These are phyloP conservation scores for Apocheima hispidaria DNA, from an alignment of 2,888 invertebrate genomes.

Conservation along the genomic window DNA sequence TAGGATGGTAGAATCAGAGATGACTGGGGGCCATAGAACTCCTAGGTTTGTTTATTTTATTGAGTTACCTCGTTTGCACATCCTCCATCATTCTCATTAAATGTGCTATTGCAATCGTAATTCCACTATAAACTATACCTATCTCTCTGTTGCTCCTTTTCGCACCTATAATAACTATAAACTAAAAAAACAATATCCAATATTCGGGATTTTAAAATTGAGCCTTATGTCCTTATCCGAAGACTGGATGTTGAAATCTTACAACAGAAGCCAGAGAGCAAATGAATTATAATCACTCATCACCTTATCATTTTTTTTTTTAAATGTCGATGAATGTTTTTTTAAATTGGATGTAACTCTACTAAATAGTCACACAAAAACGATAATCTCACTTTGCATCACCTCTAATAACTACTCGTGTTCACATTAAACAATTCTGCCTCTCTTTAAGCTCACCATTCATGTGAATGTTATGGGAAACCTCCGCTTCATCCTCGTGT, in stretches of 20 bases:
- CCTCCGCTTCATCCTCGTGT: not conserved
- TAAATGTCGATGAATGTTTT: conserved; percentile 19
- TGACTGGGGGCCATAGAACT: conserved; percentile 88
- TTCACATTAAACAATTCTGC: conserved; percentile 5
- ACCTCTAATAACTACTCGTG: conserved; percentile 32
- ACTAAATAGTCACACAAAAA: conserved; percentile 27
- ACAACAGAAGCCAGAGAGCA: not conserved
- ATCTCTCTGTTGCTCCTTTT: not conserved
- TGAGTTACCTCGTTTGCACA: conserved; percentile 81
- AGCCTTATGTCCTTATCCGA: not conserved
- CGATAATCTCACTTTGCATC: conserved; percentile 37
- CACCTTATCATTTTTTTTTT: not conserved
- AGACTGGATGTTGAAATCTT: not conserved
- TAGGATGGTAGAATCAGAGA: conserved; percentile 89
- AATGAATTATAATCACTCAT: not conserved
- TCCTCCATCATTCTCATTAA: conserved; percentile 56
- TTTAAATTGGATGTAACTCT: conserved; percentile 25
- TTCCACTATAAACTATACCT: conserved; percentile 35
- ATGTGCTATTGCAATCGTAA: conserved; percentile 52
- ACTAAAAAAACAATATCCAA: not conserved
- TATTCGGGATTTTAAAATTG: not conserved
- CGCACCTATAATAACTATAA: not conserved
- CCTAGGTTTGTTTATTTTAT: conserved; percentile 89
- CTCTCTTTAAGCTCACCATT: conserved; percentile 8
- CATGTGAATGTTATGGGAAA: conserved; percentile 14